A percentile compares a stretch with the other conserved stretches of the same genome.
phyloP scores from a whole-genome alignment of 2,888 invertebrate genomes.

The Pseudococcus jackbeardsleyi region DNA sequence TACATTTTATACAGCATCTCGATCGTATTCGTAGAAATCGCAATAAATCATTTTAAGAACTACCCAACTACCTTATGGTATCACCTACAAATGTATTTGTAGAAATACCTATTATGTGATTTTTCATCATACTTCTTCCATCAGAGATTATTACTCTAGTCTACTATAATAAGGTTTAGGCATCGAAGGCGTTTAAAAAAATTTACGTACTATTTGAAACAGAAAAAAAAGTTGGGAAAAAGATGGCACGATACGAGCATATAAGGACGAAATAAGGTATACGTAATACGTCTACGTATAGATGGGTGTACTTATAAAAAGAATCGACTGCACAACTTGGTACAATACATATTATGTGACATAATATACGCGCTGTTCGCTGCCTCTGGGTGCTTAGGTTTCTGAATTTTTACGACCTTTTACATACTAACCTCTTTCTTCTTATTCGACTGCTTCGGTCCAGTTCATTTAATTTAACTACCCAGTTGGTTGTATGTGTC shows the following conservation, averaged over 20 bases:
- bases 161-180: background rate
- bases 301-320: background rate
- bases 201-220: constrained; percentile 11
- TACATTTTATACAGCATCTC: background rate
- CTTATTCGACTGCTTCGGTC: constrained; percentile 45
- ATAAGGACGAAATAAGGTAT: too few relatives aligned
- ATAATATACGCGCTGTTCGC: constrained; percentile 34
- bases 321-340: background rate
- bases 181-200: background rate
- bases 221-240: background rate
- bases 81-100: background rate
- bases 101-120: background rate
- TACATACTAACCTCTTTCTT: constrained; percentile 62
- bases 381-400: background rate
- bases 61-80: too few relatives aligned
- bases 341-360: constrained; percentile 36
- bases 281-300: background rate
- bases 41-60: constrained; percentile 27
- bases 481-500: background rate
- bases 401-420: constrained; percentile 58
- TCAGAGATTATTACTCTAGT: too few relatives aligned
- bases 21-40: too few relatives aligned
- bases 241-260: too few relatives aligned
- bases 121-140: background rate
- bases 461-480: constrained; percentile 64